phyloP scores from a whole-genome alignment of 2,113 vertebrate species.

The Lutjanus erythropterus region DNA sequence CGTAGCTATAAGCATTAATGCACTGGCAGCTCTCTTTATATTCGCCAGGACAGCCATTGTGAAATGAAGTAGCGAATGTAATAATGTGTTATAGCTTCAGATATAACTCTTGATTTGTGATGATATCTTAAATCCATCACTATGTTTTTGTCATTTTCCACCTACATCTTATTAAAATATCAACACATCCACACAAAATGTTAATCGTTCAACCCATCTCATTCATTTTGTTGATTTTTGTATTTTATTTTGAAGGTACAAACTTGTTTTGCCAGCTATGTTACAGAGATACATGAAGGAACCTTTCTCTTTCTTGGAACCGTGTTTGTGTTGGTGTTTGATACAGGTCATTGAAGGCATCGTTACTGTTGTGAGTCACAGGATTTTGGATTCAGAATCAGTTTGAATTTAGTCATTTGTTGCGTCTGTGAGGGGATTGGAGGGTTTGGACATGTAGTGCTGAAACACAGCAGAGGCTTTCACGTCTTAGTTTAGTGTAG shows the following conservation, averaged over 20 bases:
- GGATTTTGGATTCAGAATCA: constrained; percentile 5
- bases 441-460: neutral
- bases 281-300: neutral
- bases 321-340: neutral
- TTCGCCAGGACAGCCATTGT: too few species aligned
- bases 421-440: neutral
- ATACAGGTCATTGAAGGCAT: neutral
- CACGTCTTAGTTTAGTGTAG: neutral
- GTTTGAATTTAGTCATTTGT: neutral
- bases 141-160: constrained; percentile 27
- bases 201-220: too few species aligned
- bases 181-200: too few species aligned
- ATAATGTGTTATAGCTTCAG: constrained; percentile 1
- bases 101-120: neutral
- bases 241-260: neutral
- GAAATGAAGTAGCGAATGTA: too few species aligned
- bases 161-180: constrained; percentile 29
- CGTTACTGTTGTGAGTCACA: neutral
- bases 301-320: neutral
- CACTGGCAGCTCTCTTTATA: too few species aligned
- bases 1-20: too few species aligned
- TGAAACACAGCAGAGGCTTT: constrained; percentile 3
- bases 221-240: constrained; percentile 17
- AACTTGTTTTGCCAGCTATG: neutral
- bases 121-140: constrained; percentile 20